A percentile compares a stretch with the other conserved stretches of the same genome.
These are phyloP conservation scores for Pao palembangensis DNA, from an alignment of 2,113 vertebrate genomes.

Conservation along the genomic window DNA sequence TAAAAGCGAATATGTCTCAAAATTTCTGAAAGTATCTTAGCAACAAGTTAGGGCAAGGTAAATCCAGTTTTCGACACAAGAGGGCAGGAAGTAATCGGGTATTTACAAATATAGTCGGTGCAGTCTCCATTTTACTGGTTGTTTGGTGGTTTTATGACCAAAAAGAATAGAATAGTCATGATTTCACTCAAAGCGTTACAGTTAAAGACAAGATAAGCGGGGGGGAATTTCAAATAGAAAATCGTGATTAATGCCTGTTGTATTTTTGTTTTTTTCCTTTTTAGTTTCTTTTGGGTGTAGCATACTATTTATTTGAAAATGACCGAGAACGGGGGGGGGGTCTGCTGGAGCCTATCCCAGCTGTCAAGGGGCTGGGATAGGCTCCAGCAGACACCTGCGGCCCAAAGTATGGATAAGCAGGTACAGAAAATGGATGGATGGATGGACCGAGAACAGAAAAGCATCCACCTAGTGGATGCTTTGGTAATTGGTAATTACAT, in stretches of 20 bases:
- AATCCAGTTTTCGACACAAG: constrained; percentile 35
- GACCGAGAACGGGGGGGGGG: background rate
- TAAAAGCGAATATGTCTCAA: background rate
- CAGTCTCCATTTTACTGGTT: background rate
- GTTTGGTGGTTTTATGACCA: background rate
- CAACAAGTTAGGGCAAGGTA: background rate
- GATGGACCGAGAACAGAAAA: constrained; percentile 3
- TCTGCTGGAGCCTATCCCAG: no score
- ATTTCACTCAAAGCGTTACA: background rate
- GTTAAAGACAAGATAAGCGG: background rate
- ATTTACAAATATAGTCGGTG: background rate
- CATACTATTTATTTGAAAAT: constrained; percentile 4
- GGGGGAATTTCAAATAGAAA: background rate
- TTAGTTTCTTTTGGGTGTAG: background rate
- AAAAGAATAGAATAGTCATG: background rate
- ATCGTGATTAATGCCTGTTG: background rate
- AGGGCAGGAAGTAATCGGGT: constrained; percentile 48
- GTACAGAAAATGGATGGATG: no score
- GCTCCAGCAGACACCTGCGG: no score
- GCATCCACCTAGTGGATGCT: no score
- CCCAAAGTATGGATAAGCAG: no score
- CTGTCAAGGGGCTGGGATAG: no score
- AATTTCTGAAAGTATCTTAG: no score
- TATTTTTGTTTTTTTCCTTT: constrained; percentile 1
- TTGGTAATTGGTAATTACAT: constrained; percentile 56